phyloP scores from a whole-genome alignment of 2,888 invertebrate genomes.

The Blastobasis lacticolella region DNA sequence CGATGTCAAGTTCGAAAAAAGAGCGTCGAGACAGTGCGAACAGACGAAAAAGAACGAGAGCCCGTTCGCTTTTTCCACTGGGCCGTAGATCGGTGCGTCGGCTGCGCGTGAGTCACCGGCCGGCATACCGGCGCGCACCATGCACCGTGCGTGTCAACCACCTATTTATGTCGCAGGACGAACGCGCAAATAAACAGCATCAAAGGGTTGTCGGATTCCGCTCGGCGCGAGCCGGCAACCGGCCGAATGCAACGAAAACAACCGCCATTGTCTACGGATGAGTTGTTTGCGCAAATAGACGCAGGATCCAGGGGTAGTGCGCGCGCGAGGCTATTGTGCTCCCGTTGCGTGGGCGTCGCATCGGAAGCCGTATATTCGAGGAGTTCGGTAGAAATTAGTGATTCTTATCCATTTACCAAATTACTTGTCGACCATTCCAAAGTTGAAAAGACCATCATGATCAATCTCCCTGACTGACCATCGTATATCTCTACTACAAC shows the following conservation, averaged over 20 bases:
- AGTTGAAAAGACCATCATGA: neutral
- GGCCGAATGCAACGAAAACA: conserved; percentile 57
- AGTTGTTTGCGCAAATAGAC: conserved; percentile 69
- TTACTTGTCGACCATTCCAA: neutral
- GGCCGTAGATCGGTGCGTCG: conserved; percentile 31
- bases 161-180: conserved; percentile 72
- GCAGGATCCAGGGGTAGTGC: conserved; percentile 14
- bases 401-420: conserved; percentile 12
- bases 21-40: conserved; percentile 19
- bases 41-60: conserved; percentile 43
- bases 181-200: conserved; percentile 70
- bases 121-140: conserved; percentile 59
- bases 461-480: no score
- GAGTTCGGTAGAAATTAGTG: conserved; percentile 4
- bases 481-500: no score
- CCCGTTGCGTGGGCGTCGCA: neutral
- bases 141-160: conserved; percentile 65
- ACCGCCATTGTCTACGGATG: conserved; percentile 67
- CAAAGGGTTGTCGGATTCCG: conserved; percentile 67
- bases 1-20: conserved; percentile 28
- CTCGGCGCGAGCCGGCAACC: conserved; percentile 34
- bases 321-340: conserved; percentile 3
- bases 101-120: conserved; percentile 51
- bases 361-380: conserved; percentile 10
- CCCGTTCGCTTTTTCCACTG: conserved; percentile 43